Percentiles rank a stretch among this genome's conserved stretches.
These are phyloP conservation scores for Aphrophora alni DNA, from an alignment of 2,888 invertebrate genomes.

Conservation along the genomic window DNA sequence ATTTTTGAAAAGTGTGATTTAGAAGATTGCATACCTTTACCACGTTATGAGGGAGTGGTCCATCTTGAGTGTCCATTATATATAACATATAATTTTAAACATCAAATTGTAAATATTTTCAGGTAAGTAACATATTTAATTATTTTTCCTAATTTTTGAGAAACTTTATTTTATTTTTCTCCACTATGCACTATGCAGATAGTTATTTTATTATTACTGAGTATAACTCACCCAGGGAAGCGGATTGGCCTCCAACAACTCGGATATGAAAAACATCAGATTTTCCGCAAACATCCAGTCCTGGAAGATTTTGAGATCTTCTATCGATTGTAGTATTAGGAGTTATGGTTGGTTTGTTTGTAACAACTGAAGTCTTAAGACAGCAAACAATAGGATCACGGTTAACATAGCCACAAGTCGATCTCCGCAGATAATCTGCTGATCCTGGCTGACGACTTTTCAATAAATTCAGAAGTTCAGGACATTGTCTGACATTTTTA, in stretches of 20 bases:
- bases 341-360: neutral
- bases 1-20: too few relatives aligned
- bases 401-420: conserved; percentile 74
- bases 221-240: conserved; percentile 20
- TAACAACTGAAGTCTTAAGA: conserved; percentile 51
- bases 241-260: conserved; percentile 7
- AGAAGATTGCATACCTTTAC: too few relatives aligned
- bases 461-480: conserved; percentile 60
- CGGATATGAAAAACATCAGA: neutral
- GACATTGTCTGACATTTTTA: conserved; percentile 62
- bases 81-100: too few relatives aligned
- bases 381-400: conserved; percentile 64
- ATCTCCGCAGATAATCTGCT: conserved; percentile 65
- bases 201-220: too few relatives aligned
- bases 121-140: too few relatives aligned
- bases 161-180: too few relatives aligned
- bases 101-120: too few relatives aligned
- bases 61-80: too few relatives aligned
- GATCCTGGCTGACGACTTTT: conserved; percentile 57
- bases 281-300: neutral
- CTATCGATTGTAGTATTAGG: neutral
- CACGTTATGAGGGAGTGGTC: too few relatives aligned
- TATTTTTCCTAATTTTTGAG: too few relatives aligned
- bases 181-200: too few relatives aligned
- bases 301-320: neutral